Percentiles rank a stretch among this genome's conserved stretches.
Conservation (phyloP, 2,113 vertebrate species). For the Neofelis nebulosa region DNA sequence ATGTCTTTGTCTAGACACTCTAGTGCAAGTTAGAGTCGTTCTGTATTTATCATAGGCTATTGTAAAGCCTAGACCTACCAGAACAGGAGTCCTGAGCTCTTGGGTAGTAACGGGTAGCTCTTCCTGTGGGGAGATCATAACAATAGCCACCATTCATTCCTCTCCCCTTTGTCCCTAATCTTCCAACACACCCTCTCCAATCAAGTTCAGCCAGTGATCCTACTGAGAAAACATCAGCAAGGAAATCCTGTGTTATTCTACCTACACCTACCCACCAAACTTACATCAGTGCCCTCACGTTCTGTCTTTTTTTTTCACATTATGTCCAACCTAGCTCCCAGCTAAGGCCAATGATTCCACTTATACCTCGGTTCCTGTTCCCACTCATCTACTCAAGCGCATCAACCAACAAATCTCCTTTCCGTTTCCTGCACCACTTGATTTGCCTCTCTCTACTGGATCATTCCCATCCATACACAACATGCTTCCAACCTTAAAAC, state of each 20-base stretch:
- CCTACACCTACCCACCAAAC: background rate
- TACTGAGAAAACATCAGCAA: background rate
- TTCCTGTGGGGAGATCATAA: background rate
- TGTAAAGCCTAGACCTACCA: background rate
- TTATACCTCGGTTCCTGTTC: background rate
- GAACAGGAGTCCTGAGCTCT: too few species aligned
- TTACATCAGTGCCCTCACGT: too few species aligned
- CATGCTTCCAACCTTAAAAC: background rate
- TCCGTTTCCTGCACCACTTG: background rate
- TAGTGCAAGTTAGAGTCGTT: background rate
- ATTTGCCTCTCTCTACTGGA: background rate
- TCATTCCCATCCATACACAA: background rate
- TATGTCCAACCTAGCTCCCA: background rate
- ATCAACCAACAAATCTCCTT: background rate
- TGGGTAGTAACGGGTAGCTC: background rate
- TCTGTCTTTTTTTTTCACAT: background rate
- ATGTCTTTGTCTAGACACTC: background rate
- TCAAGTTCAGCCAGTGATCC: background rate
- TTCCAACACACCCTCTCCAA: background rate
- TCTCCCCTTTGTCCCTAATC: background rate
- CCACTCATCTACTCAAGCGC: background rate
- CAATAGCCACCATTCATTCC: background rate
- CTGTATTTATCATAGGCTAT: background rate
- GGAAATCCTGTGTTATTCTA: background rate
- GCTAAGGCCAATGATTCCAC: background rate